A percentile compares a stretch with the other conserved stretches of the same genome.
phyloP scores from a whole-genome alignment of 2,797 vertebrate species.

The Bradypodion ventrale region DNA sequence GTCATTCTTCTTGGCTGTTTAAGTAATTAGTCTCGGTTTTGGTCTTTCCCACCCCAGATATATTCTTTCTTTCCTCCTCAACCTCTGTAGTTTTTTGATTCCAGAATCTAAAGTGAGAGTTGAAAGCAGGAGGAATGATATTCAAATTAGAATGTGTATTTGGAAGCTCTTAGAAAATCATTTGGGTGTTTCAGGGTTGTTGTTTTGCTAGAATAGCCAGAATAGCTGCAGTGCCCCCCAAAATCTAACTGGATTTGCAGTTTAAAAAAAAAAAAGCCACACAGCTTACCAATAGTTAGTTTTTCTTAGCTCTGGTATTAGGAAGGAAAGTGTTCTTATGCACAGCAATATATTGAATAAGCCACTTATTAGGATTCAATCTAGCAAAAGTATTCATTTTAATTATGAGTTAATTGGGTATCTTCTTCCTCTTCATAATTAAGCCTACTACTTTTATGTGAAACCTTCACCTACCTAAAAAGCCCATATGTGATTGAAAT shows the following conservation, averaged over 20 bases:
- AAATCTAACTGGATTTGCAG: no score
- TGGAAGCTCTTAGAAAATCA: no score
- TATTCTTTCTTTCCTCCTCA: neutral
- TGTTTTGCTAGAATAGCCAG: no score
- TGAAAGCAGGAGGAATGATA: neutral
- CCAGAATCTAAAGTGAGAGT: neutral
- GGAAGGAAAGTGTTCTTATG: neutral
- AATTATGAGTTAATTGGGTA: neutral
- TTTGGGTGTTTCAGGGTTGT: no score
- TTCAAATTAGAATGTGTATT: neutral
- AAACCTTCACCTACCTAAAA: neutral
- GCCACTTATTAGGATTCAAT: neutral
- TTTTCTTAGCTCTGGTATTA: neutral
- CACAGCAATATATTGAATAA: neutral
- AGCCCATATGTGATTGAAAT: neutral
- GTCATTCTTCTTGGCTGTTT: neutral
- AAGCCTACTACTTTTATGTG: neutral
- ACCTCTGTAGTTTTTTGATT: neutral
- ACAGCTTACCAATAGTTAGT: no score
- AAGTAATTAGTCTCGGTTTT: accelerated
- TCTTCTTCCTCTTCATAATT: neutral
- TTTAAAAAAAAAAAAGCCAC: no score
- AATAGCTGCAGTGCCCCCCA: no score
- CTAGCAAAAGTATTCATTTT: neutral
- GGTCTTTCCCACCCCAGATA: neutral